Conservation (phyloP, 2,797 vertebrate species). For the Mallotus villosus region DNA sequence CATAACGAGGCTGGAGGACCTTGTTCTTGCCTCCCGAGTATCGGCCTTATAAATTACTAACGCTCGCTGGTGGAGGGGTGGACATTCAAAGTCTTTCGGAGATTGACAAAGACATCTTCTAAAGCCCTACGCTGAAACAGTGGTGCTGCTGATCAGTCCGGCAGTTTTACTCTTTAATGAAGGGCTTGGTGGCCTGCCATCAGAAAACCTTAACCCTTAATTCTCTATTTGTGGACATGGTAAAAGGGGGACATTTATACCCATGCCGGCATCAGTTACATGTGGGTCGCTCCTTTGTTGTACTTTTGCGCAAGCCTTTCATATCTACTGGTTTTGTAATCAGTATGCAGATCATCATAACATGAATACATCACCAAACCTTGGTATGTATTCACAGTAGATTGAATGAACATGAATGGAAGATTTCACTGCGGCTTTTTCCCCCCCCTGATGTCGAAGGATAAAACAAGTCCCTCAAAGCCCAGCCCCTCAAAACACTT, state of each 20-base stretch:
- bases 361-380: slow-evolving; percentile 52
- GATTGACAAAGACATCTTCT: slow-evolving; percentile 48
- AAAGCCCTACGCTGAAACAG: slow-evolving; percentile 36
- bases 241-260: slow-evolving; percentile 59
- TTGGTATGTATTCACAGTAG: slow-evolving; percentile 21
- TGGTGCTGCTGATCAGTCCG: slow-evolving; percentile 42
- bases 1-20: slow-evolving; percentile 76
- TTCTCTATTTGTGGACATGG: slow-evolving; percentile 25
- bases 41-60: slow-evolving; percentile 67
- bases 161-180: slow-evolving; percentile 62
- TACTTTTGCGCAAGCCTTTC: slow-evolving; percentile 44
- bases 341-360: slow-evolving; percentile 44
- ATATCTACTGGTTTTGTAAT: slow-evolving; percentile 27
- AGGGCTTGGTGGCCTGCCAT: slow-evolving; percentile 71
- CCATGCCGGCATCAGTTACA: slow-evolving; percentile 28
- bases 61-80: slow-evolving; percentile 36
- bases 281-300: slow-evolving; percentile 50
- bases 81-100: slow-evolving; percentile 55
- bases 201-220: slow-evolving; percentile 29
- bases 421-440: slow-evolving; percentile 22
- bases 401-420: neutral
- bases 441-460: slow-evolving; percentile 24
- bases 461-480: slow-evolving; percentile 14
- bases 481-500: slow-evolving; percentile 5
- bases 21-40: slow-evolving; percentile 55